phyloP scores from a whole-genome alignment of 2,888 invertebrate genomes.

The Tipula vernalis region DNA sequence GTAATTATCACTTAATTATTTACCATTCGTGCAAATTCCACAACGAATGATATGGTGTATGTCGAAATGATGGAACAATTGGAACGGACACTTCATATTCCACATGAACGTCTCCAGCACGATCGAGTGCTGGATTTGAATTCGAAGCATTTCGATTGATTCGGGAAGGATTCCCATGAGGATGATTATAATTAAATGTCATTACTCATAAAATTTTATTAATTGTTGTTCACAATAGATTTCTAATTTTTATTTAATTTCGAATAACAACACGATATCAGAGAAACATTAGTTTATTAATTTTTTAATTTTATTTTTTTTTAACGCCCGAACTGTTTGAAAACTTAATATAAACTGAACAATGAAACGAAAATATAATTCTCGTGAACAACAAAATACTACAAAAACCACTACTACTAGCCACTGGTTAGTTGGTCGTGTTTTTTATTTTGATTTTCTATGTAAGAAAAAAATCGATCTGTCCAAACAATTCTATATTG shows the following conservation, averaged over 20 bases:
- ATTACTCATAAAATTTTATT: neutral
- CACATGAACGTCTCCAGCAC: slow-evolving; percentile 27
- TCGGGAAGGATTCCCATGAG: slow-evolving; percentile 14
- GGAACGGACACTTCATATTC: slow-evolving; percentile 36
- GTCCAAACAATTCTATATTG: neutral
- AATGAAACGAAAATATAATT: neutral
- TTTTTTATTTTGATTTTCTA: neutral
- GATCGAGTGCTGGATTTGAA: slow-evolving; percentile 31
- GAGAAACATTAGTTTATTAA: neutral
- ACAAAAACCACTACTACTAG: neutral
- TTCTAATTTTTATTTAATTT: neutral
- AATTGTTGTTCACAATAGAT: neutral
- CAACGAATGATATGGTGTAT: slow-evolving; percentile 35
- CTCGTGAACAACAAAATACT: neutral
- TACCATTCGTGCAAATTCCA: slow-evolving; percentile 35
- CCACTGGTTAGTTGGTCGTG: neutral
- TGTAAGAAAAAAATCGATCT: neutral
- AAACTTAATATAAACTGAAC: neutral
- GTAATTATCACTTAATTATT: slow-evolving; percentile 16
- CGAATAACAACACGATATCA: neutral
- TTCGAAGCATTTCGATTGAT: slow-evolving; percentile 28
- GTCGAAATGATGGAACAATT: slow-evolving; percentile 32
- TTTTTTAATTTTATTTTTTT: neutral
- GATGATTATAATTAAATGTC: neutral
- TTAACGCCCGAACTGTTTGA: neutral